Evolutionary conservation across 2,888 invertebrate species (phyloP), one percentile per base, ranked within the genome.

Genomic region (Bombylius discolor): DNA sequence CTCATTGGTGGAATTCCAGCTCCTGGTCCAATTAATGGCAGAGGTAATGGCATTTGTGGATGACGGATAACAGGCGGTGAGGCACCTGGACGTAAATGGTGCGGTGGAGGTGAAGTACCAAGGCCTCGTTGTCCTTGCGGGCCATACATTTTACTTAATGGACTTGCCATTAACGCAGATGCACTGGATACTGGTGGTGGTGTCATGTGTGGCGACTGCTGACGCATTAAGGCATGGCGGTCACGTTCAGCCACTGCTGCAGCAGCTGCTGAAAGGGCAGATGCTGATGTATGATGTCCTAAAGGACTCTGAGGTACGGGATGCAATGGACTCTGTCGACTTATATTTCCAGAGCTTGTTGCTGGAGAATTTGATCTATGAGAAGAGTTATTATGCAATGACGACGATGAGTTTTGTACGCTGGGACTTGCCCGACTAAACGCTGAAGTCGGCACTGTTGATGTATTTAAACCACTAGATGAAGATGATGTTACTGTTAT

Each of bases 51-150:
- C 74, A 75, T 75, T 62, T 74, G 73, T n/a, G 74, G 73, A 64
- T 74, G 74, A 12, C 74, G 70, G 55, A 74, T 71, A 23, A 81
- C 79, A 9, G 82, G 82, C 36, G 78, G 78, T 49, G 78, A 74
- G 34, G 80, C 76, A 55, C 75, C 74, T 3, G 74, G 74, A 23
- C 75, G 65, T 57, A 73, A 60, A 61, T 74, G 75, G 13, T 72
- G 75, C 11, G 74, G 72, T 39, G 62, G 61, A 12, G 74, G 75
- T n/a, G 75, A 70, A 5, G 73, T 70, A 5, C 80, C 81, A 66
- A 80, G 75, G 60, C 77, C 78, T 33, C 78, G 70, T 52, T 78
- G 77, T 44, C 76, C 76, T 61, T 80, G 77, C 34, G 79, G 78
- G n/a, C 71, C 74, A 56, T 75, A 74, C 69, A 74, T 73, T 62